These are phyloP conservation scores for Merops nubicus DNA, from an alignment of 2,113 vertebrate genomes.

Conservation along the genomic window DNA sequence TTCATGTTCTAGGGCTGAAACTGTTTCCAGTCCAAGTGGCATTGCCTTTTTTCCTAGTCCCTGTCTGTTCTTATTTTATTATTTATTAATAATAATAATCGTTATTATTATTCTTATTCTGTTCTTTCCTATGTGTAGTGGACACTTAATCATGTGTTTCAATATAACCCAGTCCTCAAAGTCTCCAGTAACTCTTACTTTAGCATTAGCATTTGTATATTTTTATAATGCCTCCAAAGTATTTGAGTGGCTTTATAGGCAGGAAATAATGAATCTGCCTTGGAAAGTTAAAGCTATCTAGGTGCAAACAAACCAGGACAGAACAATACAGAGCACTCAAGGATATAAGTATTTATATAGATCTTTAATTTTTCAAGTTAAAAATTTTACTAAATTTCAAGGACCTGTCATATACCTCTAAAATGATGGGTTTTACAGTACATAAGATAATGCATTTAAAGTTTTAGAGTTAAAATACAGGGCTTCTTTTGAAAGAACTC, in stretches of 20 bases:
- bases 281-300: not conserved
- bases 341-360: not conserved
- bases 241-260: not conserved
- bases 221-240: not conserved
- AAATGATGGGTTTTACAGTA: not conserved
- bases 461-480: not conserved
- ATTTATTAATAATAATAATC: not conserved
- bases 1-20: not conserved
- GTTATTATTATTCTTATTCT: no score
- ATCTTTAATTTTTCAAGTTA: not conserved
- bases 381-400: not conserved
- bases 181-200: not conserved
- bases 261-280: not conserved
- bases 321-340: not conserved
- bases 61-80: not conserved
- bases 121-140: not conserved
- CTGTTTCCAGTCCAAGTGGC: not conserved
- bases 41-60: not conserved
- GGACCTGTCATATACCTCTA: not conserved
- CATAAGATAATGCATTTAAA: not conserved
- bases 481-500: not conserved
- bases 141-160: not conserved
- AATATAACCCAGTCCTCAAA: not conserved
- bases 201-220: not conserved
- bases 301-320: not conserved